A percentile compares a stretch with the other conserved stretches of the same genome.
Conservation (phyloP, 2,113 vertebrate genomes). For the Alligator mississippiensis region DNA sequence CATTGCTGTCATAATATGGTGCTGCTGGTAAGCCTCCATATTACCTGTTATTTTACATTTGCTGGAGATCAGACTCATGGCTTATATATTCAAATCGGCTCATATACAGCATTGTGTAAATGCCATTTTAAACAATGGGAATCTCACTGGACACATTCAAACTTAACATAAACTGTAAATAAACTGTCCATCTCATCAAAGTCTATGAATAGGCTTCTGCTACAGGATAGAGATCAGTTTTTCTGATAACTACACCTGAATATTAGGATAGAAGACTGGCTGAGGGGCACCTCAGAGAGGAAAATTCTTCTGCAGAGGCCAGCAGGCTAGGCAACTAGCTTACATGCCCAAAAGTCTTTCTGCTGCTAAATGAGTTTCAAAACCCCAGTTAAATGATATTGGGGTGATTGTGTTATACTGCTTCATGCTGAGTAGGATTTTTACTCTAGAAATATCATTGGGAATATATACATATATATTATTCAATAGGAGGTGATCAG, state of each 20-base stretch:
- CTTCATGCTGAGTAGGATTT: background rate
- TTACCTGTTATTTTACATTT: background rate
- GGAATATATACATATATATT: background rate
- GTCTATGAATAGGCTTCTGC: background rate
- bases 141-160: background rate
- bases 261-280: no score
- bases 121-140: background rate
- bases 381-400: background rate
- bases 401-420: background rate
- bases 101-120: background rate
- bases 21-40: background rate
- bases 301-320: no score
- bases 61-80: background rate
- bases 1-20: no score
- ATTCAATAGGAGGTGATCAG: background rate
- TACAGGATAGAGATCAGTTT: accelerated
- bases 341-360: no score
- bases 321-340: no score
- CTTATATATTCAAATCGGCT: background rate
- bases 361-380: background rate
- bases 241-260: background rate
- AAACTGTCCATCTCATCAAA: background rate
- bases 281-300: no score
- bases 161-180: background rate
- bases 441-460: background rate